Conservation (phyloP, 2,797 vertebrate genomes). For the Enteromius mattozi region DNA sequence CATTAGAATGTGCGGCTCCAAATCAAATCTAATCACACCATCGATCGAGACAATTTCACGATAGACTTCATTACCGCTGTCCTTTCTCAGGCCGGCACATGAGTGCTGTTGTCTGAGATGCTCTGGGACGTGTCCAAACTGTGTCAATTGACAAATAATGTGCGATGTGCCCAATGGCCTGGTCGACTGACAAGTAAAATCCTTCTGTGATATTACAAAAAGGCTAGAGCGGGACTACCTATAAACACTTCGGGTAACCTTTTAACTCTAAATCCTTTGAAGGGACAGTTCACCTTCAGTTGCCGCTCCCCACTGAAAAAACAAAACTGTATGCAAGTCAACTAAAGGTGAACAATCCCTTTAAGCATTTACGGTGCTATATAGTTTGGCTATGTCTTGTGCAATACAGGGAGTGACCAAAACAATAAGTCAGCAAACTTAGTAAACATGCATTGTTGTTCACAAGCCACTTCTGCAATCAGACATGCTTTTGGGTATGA, state of each 20-base stretch:
- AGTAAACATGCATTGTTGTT: not conserved
- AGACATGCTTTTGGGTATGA: not conserved
- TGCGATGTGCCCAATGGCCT: not conserved
- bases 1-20: conserved; percentile 47
- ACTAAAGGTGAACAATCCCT: not conserved
- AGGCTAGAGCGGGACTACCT: not conserved
- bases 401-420: not conserved
- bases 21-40: conserved; percentile 52
- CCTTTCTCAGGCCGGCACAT: not conserved
- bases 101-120: not conserved
- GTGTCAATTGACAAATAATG: not conserved
- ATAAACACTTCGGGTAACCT: not conserved
- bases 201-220: not conserved
- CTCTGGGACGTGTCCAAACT: not conserved
- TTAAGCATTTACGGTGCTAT: not conserved
- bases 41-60: conserved; percentile 33
- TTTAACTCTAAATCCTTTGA: not conserved
- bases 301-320: not conserved
- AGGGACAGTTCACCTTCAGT: not conserved
- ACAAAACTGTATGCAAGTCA: no score
- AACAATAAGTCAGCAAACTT: not conserved
- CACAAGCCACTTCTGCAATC: not conserved
- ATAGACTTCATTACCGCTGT: conserved; percentile 42
- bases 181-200: not conserved
- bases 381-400: not conserved